Percentiles rank a stretch among this genome's conserved stretches.
Conservation (phyloP, 2,797 vertebrate species). For the Mus minutoides region DNA sequence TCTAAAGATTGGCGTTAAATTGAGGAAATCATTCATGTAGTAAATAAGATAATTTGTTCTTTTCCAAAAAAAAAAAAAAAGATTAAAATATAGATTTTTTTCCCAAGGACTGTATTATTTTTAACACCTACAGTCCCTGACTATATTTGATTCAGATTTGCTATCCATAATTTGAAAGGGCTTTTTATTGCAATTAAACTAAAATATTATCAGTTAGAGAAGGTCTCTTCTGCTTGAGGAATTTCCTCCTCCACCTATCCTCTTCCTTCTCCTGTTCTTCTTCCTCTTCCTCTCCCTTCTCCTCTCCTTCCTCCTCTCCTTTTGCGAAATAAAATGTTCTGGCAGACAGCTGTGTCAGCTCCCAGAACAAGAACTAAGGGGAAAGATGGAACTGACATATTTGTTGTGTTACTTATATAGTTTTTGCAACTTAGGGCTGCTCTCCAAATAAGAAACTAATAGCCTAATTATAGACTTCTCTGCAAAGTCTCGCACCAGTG, state of each 20-base stretch:
- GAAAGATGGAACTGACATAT: not conserved
- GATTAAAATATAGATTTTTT: slow-evolving; percentile 90
- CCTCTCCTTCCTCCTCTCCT: not conserved
- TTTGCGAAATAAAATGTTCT: slow-evolving; percentile 49
- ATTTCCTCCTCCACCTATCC: not conserved
- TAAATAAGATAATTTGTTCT: slow-evolving; percentile 93
- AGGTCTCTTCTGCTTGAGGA: slow-evolving; percentile 31
- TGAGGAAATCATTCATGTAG: slow-evolving; percentile 94
- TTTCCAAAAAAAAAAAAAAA: slow-evolving; percentile 86
- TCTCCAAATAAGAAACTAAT: not conserved
- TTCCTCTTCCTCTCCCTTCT: not conserved
- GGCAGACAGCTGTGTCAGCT: not conserved
- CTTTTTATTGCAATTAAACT: slow-evolving; percentile 51
- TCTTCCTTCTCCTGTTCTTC: not conserved
- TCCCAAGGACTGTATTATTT: slow-evolving; percentile 79
- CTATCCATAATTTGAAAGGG: slow-evolving; percentile 75
- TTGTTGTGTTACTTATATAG: not conserved
- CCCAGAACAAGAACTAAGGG: not conserved
- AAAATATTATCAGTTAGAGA: slow-evolving; percentile 59
- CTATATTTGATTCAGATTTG: slow-evolving; percentile 73
- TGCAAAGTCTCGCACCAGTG: not conserved
- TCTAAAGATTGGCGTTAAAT: slow-evolving; percentile 92
- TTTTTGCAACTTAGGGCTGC: not conserved
- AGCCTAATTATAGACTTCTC: not conserved
- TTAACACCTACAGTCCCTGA: slow-evolving; percentile 83